Conservation (phyloP, 2,888 invertebrate genomes). For the Sisyra nigra region DNA sequence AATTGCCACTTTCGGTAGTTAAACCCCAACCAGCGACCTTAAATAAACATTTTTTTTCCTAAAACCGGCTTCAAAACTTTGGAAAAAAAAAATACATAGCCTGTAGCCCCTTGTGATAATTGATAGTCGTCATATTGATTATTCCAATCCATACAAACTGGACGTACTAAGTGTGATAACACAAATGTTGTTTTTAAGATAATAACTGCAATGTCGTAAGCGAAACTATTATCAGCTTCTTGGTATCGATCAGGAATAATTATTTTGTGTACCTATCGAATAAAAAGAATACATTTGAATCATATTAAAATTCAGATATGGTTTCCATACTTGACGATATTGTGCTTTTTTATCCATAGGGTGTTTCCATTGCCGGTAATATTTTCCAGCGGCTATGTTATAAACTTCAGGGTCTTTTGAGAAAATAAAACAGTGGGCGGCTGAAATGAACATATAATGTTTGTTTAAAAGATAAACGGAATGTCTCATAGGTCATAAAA, state of each 20-base stretch:
- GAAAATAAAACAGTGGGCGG: constrained; percentile 21
- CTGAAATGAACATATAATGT: constrained; percentile 15
- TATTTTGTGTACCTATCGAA: constrained; percentile 15
- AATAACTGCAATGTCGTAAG: constrained; percentile 22
- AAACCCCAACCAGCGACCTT: constrained; percentile 16
- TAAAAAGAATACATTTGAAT: constrained; percentile 5
- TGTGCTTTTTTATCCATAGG: constrained; percentile 17
- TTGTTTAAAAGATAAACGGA: no score
- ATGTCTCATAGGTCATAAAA: no score
- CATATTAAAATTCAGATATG: constrained; percentile 1
- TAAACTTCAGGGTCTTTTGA: constrained; percentile 10
- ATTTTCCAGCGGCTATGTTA: constrained; percentile 21
- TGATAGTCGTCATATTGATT: constrained; percentile 9
- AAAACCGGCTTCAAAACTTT: neutral
- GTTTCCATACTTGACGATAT: constrained; percentile 14
- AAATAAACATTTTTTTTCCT: constrained; percentile 10
- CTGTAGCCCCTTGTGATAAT: no score
- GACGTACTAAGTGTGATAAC: constrained; percentile 20
- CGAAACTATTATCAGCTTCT: constrained; percentile 16
- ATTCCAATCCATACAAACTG: constrained; percentile 22
- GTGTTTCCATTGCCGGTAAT: constrained; percentile 18
- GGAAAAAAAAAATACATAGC: neutral
- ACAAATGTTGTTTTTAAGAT: constrained; percentile 18
- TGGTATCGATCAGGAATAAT: constrained; percentile 14
- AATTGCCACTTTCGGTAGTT: constrained; percentile 7